These are phyloP conservation scores for Genyomyrus donnyi DNA, from an alignment of 2,113 vertebrate species.

Conservation along the genomic window DNA sequence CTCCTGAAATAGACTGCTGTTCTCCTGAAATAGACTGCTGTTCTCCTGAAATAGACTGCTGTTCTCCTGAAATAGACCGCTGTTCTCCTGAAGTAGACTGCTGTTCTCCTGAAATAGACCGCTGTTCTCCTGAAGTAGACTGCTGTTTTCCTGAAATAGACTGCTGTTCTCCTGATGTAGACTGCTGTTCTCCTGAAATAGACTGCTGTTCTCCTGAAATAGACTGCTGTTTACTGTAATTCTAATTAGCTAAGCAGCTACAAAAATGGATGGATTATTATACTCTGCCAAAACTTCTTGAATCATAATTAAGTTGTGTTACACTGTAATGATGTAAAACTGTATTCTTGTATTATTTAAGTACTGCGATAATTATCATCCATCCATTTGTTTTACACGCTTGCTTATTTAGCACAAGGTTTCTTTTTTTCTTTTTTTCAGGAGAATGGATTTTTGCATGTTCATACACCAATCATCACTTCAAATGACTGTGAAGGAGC, in stretches of 20 bases:
- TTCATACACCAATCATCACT: conserved; percentile 94
- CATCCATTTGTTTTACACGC: background rate
- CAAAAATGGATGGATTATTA: background rate
- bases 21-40: too few species aligned
- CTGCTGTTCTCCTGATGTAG: too few species aligned
- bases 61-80: background rate
- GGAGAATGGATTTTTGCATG: conserved; percentile 76
- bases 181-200: background rate
- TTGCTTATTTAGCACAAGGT: background rate
- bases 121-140: background rate
- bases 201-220: background rate
- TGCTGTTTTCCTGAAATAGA: too few species aligned
- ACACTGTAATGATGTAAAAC: background rate
- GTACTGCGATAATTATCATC: background rate
- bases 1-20: too few species aligned
- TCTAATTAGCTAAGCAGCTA: background rate
- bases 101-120: background rate
- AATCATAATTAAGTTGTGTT: background rate
- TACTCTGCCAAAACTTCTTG: background rate
- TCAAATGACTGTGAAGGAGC: conserved; percentile 97
- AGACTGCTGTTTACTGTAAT: background rate
- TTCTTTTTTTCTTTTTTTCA: conserved; percentile 36
- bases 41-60: too few species aligned
- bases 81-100: background rate
- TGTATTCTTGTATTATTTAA: background rate